These are phyloP conservation scores for Terrapene triunguis DNA, from an alignment of 2,113 vertebrate species.

Conservation along the genomic window DNA sequence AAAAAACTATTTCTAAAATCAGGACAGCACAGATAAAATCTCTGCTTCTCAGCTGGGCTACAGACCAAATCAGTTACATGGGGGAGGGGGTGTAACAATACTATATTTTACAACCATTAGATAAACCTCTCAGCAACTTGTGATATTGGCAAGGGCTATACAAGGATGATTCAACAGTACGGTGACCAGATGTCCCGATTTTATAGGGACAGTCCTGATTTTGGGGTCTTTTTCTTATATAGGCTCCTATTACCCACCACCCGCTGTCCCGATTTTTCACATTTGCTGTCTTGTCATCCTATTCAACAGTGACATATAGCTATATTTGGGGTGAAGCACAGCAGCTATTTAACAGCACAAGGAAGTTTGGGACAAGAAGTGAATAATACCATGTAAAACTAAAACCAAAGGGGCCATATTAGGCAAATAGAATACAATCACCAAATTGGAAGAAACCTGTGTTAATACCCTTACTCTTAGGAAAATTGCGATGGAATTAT, in stretches of 20 bases:
- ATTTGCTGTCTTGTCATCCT: too few relatives aligned
- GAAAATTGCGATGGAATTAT: not conserved
- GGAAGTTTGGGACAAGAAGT: not conserved
- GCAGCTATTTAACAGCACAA: not conserved
- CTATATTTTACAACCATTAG: not conserved
- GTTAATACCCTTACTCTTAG: not conserved
- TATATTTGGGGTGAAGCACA: not conserved
- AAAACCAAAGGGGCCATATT: not conserved
- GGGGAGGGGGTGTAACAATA: not conserved
- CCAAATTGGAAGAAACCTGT: not conserved
- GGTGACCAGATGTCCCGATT: too few relatives aligned
- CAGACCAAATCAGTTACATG: not conserved
- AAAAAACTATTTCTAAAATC: not conserved
- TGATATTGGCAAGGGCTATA: not conserved
- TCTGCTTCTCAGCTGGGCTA: not conserved
- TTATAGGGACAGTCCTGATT: too few relatives aligned
- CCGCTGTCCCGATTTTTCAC: too few relatives aligned
- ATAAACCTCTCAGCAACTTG: rapidly evolving
- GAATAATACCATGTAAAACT: not conserved
- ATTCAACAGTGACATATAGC: not conserved
- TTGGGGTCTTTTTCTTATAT: too few relatives aligned
- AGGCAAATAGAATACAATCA: not conserved
- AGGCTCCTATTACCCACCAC: too few relatives aligned
- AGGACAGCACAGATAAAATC: not conserved
- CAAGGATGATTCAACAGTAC: not conserved